These are phyloP conservation scores for Poecilia latipinna DNA, from an alignment of 2,113 vertebrate genomes.

Conservation along the genomic window DNA sequence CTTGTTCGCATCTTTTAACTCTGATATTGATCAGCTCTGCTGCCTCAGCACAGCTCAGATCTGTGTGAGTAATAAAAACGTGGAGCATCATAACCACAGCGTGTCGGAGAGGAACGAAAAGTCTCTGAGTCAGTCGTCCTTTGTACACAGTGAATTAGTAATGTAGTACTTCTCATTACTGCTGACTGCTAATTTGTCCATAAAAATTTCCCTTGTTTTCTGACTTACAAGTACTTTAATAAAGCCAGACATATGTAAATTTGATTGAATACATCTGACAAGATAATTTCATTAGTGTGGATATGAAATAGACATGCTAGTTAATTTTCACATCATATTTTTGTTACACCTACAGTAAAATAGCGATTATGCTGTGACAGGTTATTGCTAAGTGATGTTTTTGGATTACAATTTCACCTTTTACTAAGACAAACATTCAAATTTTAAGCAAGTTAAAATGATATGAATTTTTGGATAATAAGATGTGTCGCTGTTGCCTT, in stretches of 20 bases:
- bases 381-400: slow-evolving; percentile 15
- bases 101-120: slow-evolving; percentile 22
- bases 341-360: background rate
- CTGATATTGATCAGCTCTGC: background rate
- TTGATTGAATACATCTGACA: background rate
- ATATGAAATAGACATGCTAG: background rate
- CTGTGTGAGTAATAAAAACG: slow-evolving; percentile 22
- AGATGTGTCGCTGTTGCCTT: slow-evolving; percentile 73
- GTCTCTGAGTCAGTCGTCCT: slow-evolving; percentile 15
- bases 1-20: slow-evolving; percentile 1
- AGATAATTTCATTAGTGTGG: background rate
- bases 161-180: slow-evolving; percentile 14
- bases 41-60: background rate
- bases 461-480: slow-evolving; percentile 51
- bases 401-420: background rate
- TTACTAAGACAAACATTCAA: slow-evolving; percentile 5
- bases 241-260: background rate
- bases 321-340: background rate
- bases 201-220: background rate
- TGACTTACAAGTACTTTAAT: background rate
- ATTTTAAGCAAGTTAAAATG: slow-evolving; percentile 21
- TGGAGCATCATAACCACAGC: slow-evolving; percentile 24
- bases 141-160: background rate
- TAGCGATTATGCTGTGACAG: slow-evolving; percentile 1
- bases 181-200: slow-evolving; percentile 24